Evolutionary conservation across 92 coral and sea anemone species (phyloP), one percentile per base, ranked within the genome.

Genomic region (Palythoa grandiflora): DNA sequence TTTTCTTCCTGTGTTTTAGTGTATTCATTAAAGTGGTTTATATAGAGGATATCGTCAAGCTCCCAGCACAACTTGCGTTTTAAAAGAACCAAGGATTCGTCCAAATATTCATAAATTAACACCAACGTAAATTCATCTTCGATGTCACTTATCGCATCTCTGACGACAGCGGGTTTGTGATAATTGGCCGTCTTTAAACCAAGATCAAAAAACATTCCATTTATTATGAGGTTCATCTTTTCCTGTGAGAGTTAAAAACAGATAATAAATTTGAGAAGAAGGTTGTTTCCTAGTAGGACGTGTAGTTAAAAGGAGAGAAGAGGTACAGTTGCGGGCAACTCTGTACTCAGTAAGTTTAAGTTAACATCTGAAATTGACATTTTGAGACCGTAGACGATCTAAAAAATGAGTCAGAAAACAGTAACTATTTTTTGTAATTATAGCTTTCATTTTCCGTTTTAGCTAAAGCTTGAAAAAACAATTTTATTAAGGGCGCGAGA

Each of bases 181-280:
- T 96, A 96, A 39, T 96, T 96, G 13, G 96, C 94, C 17, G 98
- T 95, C 44, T 92, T 96, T 12, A 96, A 91, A 13, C 99, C 99
- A 54, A 96, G 98, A 44, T 96, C 99, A 61, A 96, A 96, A 77
- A 96, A 96, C 99, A 96, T 96, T 16, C 99, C 97, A 77, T 95
- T 96, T 80, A 94, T 96, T 60, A 96, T 92, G 2, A 96, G 94
- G 71, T 96, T 96, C 73, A 96, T 89, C 54, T 92, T 84, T 47
- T 95, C 99, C 99, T 96, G 61, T 55, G 39, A 38, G 83, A 81
- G 57, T 12, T 14, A 80, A 35, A 9, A 47, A 60, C 14, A 77
- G 21, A 61, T 14, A 78, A 78, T 6, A 36, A n/a, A 38, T 16
- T 52, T 39, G 39, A 63, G 38, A 8, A 11, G 9, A 59, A 59